Percentiles rank a stretch among this genome's conserved stretches.
Evolutionary conservation across 2,113 vertebrate species (phyloP).

Genomic region (Diglossa brunneiventris): DNA sequence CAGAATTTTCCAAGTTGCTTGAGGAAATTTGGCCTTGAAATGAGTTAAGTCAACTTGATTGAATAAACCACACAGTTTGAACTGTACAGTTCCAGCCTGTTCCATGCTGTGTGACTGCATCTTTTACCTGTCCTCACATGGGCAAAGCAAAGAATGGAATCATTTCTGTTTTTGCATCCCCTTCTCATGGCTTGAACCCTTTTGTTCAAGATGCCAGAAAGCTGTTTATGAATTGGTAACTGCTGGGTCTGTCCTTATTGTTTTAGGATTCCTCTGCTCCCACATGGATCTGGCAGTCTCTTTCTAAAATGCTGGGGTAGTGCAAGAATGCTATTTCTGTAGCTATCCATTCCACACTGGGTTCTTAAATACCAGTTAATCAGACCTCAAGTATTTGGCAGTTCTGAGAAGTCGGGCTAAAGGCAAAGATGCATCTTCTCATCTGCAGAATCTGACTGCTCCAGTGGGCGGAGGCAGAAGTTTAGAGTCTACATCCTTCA

Average conservation of each 20-base stretch:
- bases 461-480: constrained; percentile 2
- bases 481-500: not conserved
- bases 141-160: not conserved
- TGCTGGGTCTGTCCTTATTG: constrained; percentile 8
- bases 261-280: constrained; percentile 52
- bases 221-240: constrained; percentile 11
- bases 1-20: constrained; percentile 6
- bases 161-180: not conserved
- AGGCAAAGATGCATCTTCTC: not conserved
- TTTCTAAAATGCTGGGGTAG: constrained; percentile 28
- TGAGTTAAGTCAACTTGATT: not conserved
- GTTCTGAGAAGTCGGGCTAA: constrained; percentile 34
- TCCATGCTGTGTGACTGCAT: not conserved
- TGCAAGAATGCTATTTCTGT: constrained; percentile 55
- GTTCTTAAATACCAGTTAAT: constrained; percentile 53
- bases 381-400: constrained; percentile 57
- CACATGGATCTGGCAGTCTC: constrained; percentile 17
- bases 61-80: not conserved
- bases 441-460: constrained; percentile 2
- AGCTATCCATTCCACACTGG: constrained; percentile 14
- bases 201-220: constrained; percentile 25
- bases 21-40: constrained; percentile 17
- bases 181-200: not conserved
- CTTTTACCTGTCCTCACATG: not conserved
- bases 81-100: not conserved